A percentile compares a stretch with the other conserved stretches of the same genome.
Conservation (phyloP, 2,888 invertebrate genomes). For the Tenthredo amoena region DNA sequence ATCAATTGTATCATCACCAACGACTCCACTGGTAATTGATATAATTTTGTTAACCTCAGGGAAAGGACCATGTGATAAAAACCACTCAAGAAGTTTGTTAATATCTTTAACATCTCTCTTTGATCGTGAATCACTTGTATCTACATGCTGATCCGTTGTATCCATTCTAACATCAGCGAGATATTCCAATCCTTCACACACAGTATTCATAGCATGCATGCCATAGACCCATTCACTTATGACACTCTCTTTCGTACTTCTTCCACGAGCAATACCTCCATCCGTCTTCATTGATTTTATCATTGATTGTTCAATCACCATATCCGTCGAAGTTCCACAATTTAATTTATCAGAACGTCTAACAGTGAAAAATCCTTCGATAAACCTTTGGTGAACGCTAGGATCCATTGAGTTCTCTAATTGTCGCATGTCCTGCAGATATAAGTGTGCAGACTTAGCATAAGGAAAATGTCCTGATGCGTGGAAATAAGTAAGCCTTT, state of each 20-base stretch:
- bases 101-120: constrained; percentile 67
- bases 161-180: constrained; percentile 68
- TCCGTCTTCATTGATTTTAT: constrained; percentile 60
- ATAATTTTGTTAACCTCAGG: constrained; percentile 55
- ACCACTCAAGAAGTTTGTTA: constrained; percentile 68
- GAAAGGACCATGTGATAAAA: constrained; percentile 69
- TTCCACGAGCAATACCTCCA: constrained; percentile 60
- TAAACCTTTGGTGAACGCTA: constrained; percentile 68
- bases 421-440: constrained; percentile 68
- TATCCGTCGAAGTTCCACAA: constrained; percentile 74
- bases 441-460: constrained; percentile 69
- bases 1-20: too few species aligned
- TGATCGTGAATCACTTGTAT: constrained; percentile 71
- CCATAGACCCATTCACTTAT: constrained; percentile 70
- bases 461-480: constrained; percentile 66
- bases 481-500: constrained; percentile 71
- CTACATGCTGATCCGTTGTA: constrained; percentile 73
- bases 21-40: too few species aligned
- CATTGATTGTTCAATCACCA: constrained; percentile 68
- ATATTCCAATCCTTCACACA: constrained; percentile 71
- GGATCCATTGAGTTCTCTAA: constrained; percentile 65
- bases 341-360: constrained; percentile 73
- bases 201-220: constrained; percentile 67
- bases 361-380: constrained; percentile 70
- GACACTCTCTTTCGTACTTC: constrained; percentile 58